Base-by-base conservation (phyloP, 1,140 invertebrate genomes). In the Drosophila lacertosa region DNA sequence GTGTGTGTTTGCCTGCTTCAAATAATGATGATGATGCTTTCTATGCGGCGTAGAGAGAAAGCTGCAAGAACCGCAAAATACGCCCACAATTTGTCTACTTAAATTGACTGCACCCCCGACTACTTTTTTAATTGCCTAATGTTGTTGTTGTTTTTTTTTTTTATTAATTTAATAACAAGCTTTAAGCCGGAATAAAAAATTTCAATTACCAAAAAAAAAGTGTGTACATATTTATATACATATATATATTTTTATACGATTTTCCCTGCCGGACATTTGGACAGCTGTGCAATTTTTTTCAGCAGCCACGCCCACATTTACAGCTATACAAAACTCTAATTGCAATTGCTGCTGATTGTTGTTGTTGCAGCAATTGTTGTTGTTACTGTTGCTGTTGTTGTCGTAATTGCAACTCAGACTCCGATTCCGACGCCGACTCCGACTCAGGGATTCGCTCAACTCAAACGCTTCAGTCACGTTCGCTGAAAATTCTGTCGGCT, bases 241-340 rank as follows among this genome's bases (percentile, higher is more conserved):
- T 15, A 50, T 16, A 15, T 10, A 26, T 22, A 22, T 22, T 2
- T 22, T 2, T 22, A 22, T 22, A 22, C 4, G n/a, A 22, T 22
- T 2, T 22, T 22, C 20, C 6, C 73, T 69, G 73, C 64, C 69
- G 70, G 48, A n/a, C 37, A 50, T n/a, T n/a, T 29, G 33, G 39
- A 82, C 78, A 82, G 79, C 69, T 59, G 42, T 35, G 60, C 39
- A 82, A 83, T 82, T 81, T 74, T 15, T n/a, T 74, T 15, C 5
- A 13, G 29, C 44, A 48, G 37, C 59, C 70, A 78, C 78, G 78
- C 78, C 78, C 57, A 58, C 50, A 65, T 59, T 74, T 69, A 48
- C 79, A 66, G 66, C 54, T 67, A 54, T 26, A 53, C 57, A 39
- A 62, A 45, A 67, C 48, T 72, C 64, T 50, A 72, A 69, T 69